These are phyloP conservation scores for Enhydra lutris DNA, from an alignment of 2,113 vertebrate species.

Conservation along the genomic window DNA sequence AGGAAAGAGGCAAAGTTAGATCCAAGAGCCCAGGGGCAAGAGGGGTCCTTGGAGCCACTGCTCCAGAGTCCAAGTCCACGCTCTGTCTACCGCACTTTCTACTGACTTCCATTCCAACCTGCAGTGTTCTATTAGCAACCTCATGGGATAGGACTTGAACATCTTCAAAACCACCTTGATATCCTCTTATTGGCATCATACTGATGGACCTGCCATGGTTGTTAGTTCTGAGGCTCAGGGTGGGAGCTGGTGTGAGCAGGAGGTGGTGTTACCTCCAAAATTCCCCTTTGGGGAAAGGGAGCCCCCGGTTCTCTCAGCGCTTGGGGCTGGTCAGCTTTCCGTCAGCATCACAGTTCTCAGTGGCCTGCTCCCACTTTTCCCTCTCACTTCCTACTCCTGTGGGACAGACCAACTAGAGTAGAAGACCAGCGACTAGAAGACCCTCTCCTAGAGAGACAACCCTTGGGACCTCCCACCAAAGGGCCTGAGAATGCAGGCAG, in stretches of 20 bases:
- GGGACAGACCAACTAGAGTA: neutral
- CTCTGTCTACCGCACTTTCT: neutral
- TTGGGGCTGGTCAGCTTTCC: accelerated
- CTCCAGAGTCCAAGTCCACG: neutral
- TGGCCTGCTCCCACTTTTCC: neutral
- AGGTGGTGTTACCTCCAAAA: neutral
- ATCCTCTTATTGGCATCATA: neutral
- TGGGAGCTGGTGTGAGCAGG: neutral
- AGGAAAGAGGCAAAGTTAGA: neutral
- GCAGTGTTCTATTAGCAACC: too few species aligned
- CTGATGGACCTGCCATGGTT: too few species aligned
- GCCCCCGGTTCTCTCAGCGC: neutral
- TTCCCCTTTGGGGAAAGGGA: neutral
- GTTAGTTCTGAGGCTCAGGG: neutral
- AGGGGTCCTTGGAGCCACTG: neutral
- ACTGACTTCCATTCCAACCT: neutral
- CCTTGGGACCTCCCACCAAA: neutral
- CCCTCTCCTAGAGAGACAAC: neutral
- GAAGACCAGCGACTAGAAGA: neutral
- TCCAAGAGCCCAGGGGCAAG: neutral
- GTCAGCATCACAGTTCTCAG: neutral
- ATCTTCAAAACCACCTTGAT: neutral
- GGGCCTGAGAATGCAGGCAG: neutral
- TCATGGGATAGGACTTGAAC: neutral
- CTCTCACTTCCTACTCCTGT: neutral